Evolutionary conservation across 2,797 vertebrate species (phyloP).

Genomic region (Anguilla megastoma): DNA sequence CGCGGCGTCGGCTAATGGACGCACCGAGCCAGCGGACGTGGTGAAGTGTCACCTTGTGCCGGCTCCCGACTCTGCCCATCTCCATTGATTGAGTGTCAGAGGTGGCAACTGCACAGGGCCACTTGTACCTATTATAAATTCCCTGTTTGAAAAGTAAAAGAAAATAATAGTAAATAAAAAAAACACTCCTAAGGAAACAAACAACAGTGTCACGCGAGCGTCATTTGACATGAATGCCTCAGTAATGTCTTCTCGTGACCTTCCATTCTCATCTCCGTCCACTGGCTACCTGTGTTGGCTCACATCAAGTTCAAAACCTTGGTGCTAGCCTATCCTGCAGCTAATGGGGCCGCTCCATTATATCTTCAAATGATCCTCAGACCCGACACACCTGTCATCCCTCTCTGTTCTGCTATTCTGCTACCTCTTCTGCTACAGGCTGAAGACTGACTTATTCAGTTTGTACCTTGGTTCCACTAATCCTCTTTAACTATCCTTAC

Average conservation of each 20-base stretch:
- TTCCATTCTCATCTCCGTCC: conserved; percentile 56
- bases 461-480: neutral
- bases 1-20: conserved; percentile 31
- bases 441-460: neutral
- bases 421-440: neutral
- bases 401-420: conserved; percentile 2
- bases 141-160: conserved; percentile 55
- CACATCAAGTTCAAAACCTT: neutral
- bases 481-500: neutral
- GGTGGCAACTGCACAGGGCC: conserved; percentile 40
- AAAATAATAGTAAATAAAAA: conserved; percentile 40
- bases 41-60: conserved; percentile 73
- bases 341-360: neutral
- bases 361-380: neutral
- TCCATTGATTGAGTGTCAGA: conserved; percentile 42
- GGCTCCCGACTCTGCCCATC: conserved; percentile 46
- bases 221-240: conserved; percentile 77
- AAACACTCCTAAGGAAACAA: conserved; percentile 67
- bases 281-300: neutral
- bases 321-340: neutral
- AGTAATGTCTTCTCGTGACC: conserved; percentile 71
- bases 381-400: neutral
- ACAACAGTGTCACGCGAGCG: conserved; percentile 67
- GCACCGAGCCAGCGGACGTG: conserved; percentile 60
- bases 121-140: conserved; percentile 50